phyloP scores from a whole-genome alignment of 2,888 invertebrate genomes.

The Dasysyrphus albostriatus region DNA sequence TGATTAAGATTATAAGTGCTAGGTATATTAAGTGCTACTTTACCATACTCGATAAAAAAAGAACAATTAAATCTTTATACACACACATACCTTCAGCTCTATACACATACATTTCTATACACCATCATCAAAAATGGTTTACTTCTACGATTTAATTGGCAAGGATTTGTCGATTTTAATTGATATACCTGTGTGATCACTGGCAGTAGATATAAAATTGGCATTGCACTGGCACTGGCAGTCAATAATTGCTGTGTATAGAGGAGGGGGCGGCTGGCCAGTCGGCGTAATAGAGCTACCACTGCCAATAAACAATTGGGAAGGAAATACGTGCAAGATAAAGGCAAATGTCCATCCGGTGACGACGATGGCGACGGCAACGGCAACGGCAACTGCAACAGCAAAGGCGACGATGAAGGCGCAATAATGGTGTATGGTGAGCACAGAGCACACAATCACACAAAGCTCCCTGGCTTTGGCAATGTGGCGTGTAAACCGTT shows the following conservation, averaged over 20 bases:
- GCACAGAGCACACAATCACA: constrained; percentile 16
- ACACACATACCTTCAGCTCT: neutral
- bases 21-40: constrained; percentile 9
- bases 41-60: constrained; percentile 1
- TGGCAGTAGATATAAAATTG: constrained; percentile 47
- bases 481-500: constrained; percentile 71
- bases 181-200: constrained; percentile 65
- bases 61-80: constrained; percentile 10
- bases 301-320: constrained; percentile 45
- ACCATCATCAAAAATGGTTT: constrained; percentile 38
- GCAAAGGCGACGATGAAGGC: constrained; percentile 1
- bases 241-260: constrained; percentile 50
- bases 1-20: constrained; percentile 55
- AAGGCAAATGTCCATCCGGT: constrained; percentile 69
- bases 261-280: neutral
- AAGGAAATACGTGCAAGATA: constrained; percentile 75
- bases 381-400: neutral
- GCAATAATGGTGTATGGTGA: neutral
- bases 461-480: constrained; percentile 63
- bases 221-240: constrained; percentile 42
- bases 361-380: constrained; percentile 13
- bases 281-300: constrained; percentile 38
- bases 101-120: neutral
- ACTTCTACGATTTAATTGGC: constrained; percentile 63
- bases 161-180: constrained; percentile 75